These are phyloP conservation scores for Heliothis subflexa DNA, from an alignment of 1,140 invertebrate species.

Conservation along the genomic window DNA sequence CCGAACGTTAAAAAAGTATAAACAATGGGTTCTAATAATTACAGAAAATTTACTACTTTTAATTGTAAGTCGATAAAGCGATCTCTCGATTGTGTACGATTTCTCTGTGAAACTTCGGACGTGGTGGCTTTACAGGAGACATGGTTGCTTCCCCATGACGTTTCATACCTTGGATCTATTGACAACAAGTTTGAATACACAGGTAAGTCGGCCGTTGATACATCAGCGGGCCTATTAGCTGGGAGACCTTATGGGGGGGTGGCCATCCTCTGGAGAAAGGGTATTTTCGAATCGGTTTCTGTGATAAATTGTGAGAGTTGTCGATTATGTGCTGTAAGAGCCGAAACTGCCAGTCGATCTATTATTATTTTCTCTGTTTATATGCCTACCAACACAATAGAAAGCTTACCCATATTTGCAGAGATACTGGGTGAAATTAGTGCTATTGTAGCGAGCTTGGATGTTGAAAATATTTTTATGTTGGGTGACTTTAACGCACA, in stretches of 20 bases:
- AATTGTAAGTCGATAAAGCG: constrained; percentile 19
- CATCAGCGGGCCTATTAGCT: not conserved
- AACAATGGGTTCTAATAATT: too few species aligned
- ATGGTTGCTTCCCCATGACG: not conserved
- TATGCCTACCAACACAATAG: not conserved
- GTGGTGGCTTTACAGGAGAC: not conserved
- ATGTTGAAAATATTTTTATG: not conserved
- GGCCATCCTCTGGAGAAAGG: not conserved
- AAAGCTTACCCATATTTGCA: not conserved
- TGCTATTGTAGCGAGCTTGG: not conserved
- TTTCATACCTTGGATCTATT: not conserved
- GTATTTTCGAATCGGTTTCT: not conserved
- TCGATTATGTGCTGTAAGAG: not conserved
- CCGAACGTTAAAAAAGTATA: constrained; percentile 16
- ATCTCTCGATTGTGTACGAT: not conserved
- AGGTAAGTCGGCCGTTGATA: not conserved
- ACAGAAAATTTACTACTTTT: too few species aligned
- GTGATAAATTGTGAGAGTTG: not conserved
- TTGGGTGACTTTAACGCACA: too few species aligned
- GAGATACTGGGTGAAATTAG: not conserved
- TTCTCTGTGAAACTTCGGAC: not conserved
- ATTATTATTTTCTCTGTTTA: not conserved
- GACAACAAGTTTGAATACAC: not conserved
- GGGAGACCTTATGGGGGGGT: not conserved
- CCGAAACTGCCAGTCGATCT: too few species aligned